Conservation (phyloP, 2,888 invertebrate genomes). For the Rhingia campestris region DNA sequence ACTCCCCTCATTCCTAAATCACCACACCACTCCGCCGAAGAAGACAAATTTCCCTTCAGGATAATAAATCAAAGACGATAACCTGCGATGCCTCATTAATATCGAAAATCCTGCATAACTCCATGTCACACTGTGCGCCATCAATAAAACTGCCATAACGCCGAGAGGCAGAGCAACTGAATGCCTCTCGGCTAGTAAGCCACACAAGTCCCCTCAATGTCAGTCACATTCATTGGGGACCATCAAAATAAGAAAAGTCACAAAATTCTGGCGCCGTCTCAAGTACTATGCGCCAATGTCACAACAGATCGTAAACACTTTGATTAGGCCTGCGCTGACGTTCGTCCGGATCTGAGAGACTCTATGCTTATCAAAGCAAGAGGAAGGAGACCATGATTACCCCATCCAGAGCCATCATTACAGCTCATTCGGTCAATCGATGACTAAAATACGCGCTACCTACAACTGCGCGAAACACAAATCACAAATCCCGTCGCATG, state of each 20-base stretch:
- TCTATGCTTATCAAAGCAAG: constrained; percentile 22
- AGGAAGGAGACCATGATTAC: constrained; percentile 57
- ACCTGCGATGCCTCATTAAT: constrained; percentile 38
- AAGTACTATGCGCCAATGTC: constrained; percentile 38
- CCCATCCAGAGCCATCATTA: constrained; percentile 53
- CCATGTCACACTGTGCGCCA: constrained; percentile 46
- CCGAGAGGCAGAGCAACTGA: neutral
- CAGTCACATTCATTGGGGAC: constrained; percentile 53
- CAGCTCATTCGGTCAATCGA: constrained; percentile 69
- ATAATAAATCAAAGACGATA: constrained; percentile 49
- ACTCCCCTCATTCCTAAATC: no score
- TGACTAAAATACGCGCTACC: constrained; percentile 61
- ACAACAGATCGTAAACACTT: constrained; percentile 72
- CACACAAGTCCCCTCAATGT: constrained; percentile 44
- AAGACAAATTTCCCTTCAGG: constrained; percentile 40
- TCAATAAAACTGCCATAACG: constrained; percentile 57
- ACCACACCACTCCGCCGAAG: neutral
- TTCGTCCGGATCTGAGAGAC: constrained; percentile 25
- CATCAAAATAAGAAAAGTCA: constrained; percentile 69
- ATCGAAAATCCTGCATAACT: constrained; percentile 50
- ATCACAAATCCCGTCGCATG: constrained; percentile 65
- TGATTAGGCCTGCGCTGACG: constrained; percentile 61
- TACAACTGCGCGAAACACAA: constrained; percentile 64
- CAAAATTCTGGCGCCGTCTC: constrained; percentile 68
- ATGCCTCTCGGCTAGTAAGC: constrained; percentile 22